Evolutionary conservation across 2,113 vertebrate genomes (phyloP).

Genomic region (Sorex araneus): DNA sequence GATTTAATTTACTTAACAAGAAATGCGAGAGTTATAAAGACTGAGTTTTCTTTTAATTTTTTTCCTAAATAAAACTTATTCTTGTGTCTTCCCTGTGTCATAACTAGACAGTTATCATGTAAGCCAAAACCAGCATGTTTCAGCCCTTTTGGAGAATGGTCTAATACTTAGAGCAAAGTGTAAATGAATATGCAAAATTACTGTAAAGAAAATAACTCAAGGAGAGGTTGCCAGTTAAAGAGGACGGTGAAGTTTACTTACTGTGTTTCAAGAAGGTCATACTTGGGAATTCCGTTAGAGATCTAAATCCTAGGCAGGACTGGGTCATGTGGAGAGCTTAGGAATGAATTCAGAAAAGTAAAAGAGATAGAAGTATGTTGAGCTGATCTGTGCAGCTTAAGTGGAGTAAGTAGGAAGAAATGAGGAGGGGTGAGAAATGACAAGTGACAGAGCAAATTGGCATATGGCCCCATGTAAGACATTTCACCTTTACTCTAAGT

Average conservation of each 20-base stretch:
- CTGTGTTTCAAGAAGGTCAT: not conserved
- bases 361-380: not conserved
- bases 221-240: not conserved
- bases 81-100: not conserved
- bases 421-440: fast-evolving
- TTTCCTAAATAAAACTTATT: conserved; percentile 1
- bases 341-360: not conserved
- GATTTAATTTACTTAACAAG: not conserved
- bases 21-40: not conserved
- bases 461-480: not conserved
- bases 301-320: not conserved
- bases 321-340: not conserved
- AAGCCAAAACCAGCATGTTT: not conserved
- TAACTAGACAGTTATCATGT: not conserved
- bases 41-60: not conserved
- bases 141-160: not conserved
- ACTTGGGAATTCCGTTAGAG: not conserved
- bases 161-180: not conserved
- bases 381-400: not conserved
- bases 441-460: not conserved
- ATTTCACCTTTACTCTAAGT: not conserved
- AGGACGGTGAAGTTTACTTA: not conserved
- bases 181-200: not conserved
- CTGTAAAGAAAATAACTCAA: not conserved
- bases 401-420: not conserved